phyloP scores from a whole-genome alignment of 2,888 invertebrate species.

The Idaea straminata region DNA sequence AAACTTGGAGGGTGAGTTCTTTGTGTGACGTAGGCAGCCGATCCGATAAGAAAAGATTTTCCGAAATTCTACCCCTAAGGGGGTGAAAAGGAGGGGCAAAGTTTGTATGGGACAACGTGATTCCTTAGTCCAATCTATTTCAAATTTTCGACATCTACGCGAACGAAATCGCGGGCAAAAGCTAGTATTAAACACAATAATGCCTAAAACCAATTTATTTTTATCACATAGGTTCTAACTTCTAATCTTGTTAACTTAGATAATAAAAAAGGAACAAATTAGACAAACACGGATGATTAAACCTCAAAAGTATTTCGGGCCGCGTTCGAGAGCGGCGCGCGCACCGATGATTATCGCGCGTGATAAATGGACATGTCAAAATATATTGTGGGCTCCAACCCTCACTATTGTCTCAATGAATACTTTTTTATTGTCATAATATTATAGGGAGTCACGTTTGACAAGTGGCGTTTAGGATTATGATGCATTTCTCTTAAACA shows the following conservation, averaged over 20 bases:
- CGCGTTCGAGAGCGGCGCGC: conserved; percentile 50
- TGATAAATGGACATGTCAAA: conserved; percentile 77
- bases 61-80: no score
- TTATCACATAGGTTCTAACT: not conserved
- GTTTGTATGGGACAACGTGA: no score
- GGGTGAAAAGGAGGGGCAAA: no score
- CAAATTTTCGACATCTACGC: no score
- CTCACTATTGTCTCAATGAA: conserved; percentile 79
- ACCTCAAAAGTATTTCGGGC: conserved; percentile 62
- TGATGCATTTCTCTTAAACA: conserved; percentile 55
- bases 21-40: no score
- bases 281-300: conserved; percentile 57
- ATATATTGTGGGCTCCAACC: conserved; percentile 70
- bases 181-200: no score
- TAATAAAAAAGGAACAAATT: conserved; percentile 1
- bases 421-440: conserved; percentile 75
- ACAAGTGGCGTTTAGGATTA: conserved; percentile 73
- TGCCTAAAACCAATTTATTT: not conserved
- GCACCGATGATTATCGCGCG: conserved; percentile 66
- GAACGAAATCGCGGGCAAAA: no score
- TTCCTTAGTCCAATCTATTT: no score
- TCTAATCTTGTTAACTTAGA: not conserved
- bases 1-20: no score
- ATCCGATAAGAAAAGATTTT: no score
- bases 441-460: conserved; percentile 65